Conservation (phyloP, 2,888 invertebrate species). For the Meteorus cinctellus region DNA sequence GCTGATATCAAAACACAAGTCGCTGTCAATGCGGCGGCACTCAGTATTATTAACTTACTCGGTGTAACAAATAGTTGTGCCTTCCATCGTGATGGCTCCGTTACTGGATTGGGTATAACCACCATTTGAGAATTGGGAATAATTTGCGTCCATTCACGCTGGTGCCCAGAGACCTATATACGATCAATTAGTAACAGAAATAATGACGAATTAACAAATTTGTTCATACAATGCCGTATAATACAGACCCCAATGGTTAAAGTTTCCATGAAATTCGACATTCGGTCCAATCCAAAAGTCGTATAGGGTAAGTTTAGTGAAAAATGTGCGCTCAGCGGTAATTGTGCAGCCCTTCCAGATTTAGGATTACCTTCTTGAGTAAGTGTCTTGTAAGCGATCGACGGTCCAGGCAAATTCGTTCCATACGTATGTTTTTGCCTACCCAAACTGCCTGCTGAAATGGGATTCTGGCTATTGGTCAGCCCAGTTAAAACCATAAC, state of each 20-base stretch:
- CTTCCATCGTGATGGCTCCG: conserved; percentile 87
- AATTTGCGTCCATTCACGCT: conserved; percentile 89
- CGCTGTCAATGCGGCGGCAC: conserved; percentile 89
- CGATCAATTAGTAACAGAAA: background rate
- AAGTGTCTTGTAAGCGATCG: conserved; percentile 89
- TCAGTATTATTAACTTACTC: conserved; percentile 93
- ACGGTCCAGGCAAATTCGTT: conserved; percentile 93
- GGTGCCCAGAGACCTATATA: conserved; percentile 68
- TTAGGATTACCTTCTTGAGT: conserved; percentile 90
- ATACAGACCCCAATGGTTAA: conserved; percentile 84
- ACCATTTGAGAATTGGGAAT: conserved; percentile 99
- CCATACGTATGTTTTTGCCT: conserved; percentile 87
- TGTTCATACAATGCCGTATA: background rate
- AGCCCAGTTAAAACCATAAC: conserved; percentile 93
- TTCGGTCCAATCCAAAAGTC: conserved; percentile 97
- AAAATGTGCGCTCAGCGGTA: conserved; percentile 93
- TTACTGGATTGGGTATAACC: conserved; percentile 90
- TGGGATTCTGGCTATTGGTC: conserved; percentile 81
- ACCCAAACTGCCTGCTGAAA: conserved; percentile 83
- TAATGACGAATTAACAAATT: background rate
- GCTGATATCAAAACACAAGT: conserved; percentile 89
- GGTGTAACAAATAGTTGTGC: conserved; percentile 96
- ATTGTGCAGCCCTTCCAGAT: conserved; percentile 88
- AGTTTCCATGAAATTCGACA: conserved; percentile 97
- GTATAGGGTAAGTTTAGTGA: conserved; percentile 96